Conservation (phyloP, 2,888 invertebrate species). For the Craniophora ligustri region DNA sequence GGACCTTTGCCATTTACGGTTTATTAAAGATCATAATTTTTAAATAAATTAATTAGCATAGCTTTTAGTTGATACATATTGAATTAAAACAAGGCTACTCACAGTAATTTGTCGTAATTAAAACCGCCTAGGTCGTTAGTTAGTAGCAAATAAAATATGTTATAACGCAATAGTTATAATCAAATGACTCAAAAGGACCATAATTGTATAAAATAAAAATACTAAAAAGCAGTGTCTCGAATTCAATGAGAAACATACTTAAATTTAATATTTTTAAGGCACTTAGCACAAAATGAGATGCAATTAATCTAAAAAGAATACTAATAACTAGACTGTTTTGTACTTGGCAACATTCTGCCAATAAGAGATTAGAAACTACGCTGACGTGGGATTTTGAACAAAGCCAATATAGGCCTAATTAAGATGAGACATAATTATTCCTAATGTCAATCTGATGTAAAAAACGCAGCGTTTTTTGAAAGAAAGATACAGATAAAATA, state of each 20-base stretch:
- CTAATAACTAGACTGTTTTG: conserved; percentile 15
- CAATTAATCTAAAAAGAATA: conserved; percentile 25
- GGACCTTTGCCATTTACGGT: conserved; percentile 15
- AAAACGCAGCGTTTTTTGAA: too few species aligned
- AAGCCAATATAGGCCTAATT: conserved; percentile 29
- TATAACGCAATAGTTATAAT: too few species aligned
- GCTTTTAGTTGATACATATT: conserved; percentile 3
- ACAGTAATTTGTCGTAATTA: not conserved
- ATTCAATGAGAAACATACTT: not conserved
- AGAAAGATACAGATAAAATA: not conserved
- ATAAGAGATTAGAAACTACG: conserved; percentile 17
- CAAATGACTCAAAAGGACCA: too few species aligned
- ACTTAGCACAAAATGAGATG: conserved; percentile 14
- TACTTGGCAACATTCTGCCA: conserved; percentile 25
- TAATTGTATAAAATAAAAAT: too few species aligned
- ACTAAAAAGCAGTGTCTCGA: not conserved
- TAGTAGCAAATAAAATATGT: not conserved
- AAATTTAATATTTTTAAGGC: not conserved
- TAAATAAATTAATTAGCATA: conserved; percentile 18
- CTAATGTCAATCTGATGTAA: too few species aligned
- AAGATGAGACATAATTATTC: too few species aligned
- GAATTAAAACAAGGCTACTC: conserved; percentile 10
- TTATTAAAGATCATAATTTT: conserved; percentile 15
- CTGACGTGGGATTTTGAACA: conserved; percentile 46
- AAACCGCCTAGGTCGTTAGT: not conserved